Evolutionary conservation across 2,797 vertebrate species (phyloP).

Genomic region (Trachops cirrhosus): DNA sequence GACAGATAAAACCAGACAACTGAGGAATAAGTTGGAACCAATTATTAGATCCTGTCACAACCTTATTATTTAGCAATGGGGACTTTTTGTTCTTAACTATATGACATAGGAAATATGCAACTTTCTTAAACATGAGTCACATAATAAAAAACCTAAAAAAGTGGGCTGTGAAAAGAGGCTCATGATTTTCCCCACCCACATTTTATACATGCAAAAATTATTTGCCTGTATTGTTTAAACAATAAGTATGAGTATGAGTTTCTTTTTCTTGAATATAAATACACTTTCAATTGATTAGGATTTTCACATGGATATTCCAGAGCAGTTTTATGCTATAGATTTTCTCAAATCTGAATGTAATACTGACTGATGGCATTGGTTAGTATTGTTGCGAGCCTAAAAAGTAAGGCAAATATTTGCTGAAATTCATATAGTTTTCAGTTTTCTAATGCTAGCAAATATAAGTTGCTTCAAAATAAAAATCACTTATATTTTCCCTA

Average conservation of each 20-base stretch:
- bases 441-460: constrained; percentile 36
- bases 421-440: constrained; percentile 42
- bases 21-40: constrained; percentile 50
- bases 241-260: background rate
- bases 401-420: background rate
- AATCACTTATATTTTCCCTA: constrained; percentile 59
- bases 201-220: constrained; percentile 30
- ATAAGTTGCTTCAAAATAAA: background rate
- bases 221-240: constrained; percentile 60
- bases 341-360: background rate
- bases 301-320: constrained; percentile 10
- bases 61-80: constrained; percentile 58
- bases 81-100: constrained; percentile 74
- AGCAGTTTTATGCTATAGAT: background rate
- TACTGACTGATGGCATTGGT: background rate
- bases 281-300: constrained; percentile 29
- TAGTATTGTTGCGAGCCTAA: constrained; percentile 34
- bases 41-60: constrained; percentile 47
- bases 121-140: constrained; percentile 51
- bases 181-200: background rate
- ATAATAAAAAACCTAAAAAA: constrained; percentile 49
- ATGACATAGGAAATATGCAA: constrained; percentile 36
- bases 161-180: constrained; percentile 6
- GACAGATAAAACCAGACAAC: constrained; percentile 58
- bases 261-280: constrained; percentile 14